Percentiles rank a stretch among this genome's conserved stretches.
Evolutionary conservation across 2,113 vertebrate species (phyloP).

Genomic region (Daboia siamensis): DNA sequence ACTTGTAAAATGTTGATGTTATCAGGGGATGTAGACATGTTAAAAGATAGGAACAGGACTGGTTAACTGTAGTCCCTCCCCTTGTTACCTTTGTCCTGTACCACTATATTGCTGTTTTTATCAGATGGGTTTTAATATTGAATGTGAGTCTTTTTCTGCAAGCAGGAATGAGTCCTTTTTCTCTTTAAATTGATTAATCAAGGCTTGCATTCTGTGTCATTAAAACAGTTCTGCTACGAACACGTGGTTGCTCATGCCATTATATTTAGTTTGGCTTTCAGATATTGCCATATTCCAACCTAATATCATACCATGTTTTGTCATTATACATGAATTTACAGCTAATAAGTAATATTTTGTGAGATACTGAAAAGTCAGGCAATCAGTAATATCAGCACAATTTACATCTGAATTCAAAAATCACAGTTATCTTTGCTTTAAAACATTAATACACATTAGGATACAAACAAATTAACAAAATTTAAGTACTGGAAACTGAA

Average conservation of each 20-base stretch:
- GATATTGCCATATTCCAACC: background rate
- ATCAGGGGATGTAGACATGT: background rate
- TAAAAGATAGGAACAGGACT: background rate
- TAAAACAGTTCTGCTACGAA: background rate
- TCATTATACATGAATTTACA: background rate
- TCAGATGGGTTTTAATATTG: background rate
- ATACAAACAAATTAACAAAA: background rate
- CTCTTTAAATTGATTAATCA: background rate
- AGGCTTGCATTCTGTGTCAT: background rate
- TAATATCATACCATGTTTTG: background rate
- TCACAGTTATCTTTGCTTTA: background rate
- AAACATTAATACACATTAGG: background rate
- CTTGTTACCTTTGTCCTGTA: background rate
- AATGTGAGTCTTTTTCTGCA: background rate
- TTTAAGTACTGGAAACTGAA: background rate
- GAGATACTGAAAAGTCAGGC: background rate
- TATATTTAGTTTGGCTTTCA: background rate
- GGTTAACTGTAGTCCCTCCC: background rate
- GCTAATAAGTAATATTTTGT: background rate
- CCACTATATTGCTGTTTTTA: background rate
- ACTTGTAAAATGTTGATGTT: constrained; percentile 23
- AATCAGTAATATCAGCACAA: background rate
- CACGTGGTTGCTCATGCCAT: background rate
- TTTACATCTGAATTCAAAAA: background rate
- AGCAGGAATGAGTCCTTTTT: background rate